These are phyloP conservation scores for Ceyx cyanopectus DNA, from an alignment of 2,113 vertebrate genomes.

Conservation along the genomic window DNA sequence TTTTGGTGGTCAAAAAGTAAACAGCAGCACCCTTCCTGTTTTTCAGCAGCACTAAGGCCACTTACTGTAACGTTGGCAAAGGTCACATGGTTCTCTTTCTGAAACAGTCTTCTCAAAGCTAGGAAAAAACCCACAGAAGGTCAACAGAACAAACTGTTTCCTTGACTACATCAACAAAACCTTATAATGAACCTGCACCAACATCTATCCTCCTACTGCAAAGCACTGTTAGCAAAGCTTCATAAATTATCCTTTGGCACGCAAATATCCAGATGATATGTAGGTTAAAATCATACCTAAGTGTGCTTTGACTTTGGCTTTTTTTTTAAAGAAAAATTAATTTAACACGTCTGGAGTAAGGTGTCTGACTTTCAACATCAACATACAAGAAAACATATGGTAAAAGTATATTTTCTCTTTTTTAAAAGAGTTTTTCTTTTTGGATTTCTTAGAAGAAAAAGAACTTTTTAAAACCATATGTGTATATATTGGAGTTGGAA, in stretches of 20 bases:
- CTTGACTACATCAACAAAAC: neutral
- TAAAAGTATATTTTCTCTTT: neutral
- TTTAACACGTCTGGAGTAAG: neutral
- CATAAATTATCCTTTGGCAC: neutral
- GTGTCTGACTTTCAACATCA: neutral
- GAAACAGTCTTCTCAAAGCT: neutral
- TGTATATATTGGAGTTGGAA: neutral
- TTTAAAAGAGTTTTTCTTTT: neutral
- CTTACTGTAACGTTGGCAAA: neutral
- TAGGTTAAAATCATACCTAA: neutral
- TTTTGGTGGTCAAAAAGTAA: neutral
- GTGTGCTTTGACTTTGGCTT: neutral
- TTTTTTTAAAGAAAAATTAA: neutral
- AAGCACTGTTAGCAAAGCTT: neutral
- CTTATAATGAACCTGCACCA: neutral
- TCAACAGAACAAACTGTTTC: neutral
- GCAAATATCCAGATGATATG: neutral
- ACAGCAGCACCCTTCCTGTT: neutral
- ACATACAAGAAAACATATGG: neutral
- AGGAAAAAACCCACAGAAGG: neutral
- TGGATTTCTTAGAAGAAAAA: neutral
- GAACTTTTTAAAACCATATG: conserved; percentile 28
- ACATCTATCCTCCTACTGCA: neutral
- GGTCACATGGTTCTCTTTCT: neutral
- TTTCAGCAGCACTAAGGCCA: neutral